phyloP scores from a whole-genome alignment of 2,888 invertebrate genomes.

The Spatulosminthurus flaviceps region DNA sequence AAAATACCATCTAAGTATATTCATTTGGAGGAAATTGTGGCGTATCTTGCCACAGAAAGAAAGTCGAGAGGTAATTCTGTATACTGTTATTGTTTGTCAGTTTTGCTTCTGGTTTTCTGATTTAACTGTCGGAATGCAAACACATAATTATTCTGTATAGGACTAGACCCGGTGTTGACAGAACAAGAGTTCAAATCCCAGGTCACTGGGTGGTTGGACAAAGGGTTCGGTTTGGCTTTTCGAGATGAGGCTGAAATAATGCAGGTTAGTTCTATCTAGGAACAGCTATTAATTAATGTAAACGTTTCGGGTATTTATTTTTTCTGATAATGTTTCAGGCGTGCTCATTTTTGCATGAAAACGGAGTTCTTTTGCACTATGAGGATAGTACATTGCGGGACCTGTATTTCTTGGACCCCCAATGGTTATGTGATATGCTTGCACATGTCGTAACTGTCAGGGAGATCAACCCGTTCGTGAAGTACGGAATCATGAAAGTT shows the following conservation, averaged over 20 bases:
- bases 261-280: constrained; percentile 51
- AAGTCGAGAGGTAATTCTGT: constrained; percentile 43
- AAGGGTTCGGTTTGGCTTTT: constrained; percentile 61
- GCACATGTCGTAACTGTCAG: constrained; percentile 93
- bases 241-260: constrained; percentile 63
- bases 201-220: constrained; percentile 63
- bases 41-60: constrained; percentile 78
- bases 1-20: constrained; percentile 95
- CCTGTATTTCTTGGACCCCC: constrained; percentile 95
- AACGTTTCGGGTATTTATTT: not conserved
- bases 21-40: constrained; percentile 91
- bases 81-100: not conserved
- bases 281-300: constrained; percentile 1
- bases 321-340: constrained; percentile 77
- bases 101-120: not conserved
- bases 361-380: constrained; percentile 92
- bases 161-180: constrained; percentile 82
- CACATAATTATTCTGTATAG: too few species aligned
- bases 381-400: constrained; percentile 94
- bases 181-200: constrained; percentile 78
- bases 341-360: constrained; percentile 96
- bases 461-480: constrained; percentile 94
- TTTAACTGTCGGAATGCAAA: too few species aligned
- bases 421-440: constrained; percentile 98
- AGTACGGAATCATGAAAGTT: constrained; percentile 91